These are phyloP conservation scores for Zosterops hypoxanthus DNA, from an alignment of 2,113 vertebrate species.

Conservation along the genomic window DNA sequence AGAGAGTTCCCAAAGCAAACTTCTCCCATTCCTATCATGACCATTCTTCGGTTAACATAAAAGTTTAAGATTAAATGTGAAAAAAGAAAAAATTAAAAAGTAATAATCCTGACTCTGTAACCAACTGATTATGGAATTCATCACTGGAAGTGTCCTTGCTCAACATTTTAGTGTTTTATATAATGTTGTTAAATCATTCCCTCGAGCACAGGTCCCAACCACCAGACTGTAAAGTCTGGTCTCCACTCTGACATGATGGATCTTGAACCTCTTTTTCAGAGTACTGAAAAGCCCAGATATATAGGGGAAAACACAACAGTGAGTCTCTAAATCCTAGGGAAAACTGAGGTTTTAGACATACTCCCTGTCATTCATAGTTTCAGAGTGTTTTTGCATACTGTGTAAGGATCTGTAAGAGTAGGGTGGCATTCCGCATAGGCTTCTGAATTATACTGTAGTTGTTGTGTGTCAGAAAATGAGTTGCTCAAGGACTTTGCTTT, in stretches of 20 bases:
- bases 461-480: background rate
- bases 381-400: background rate
- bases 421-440: background rate
- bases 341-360: background rate
- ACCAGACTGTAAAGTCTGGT: background rate
- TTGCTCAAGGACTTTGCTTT: background rate
- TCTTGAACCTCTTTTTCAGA: background rate
- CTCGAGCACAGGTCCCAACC: background rate
- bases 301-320: background rate
- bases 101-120: background rate
- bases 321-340: background rate
- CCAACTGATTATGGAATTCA: background rate
- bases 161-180: background rate
- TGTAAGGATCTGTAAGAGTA: background rate
- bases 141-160: background rate
- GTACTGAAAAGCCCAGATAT: background rate
- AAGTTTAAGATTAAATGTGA: background rate
- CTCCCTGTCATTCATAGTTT: background rate
- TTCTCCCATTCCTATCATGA: background rate
- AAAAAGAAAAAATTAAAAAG: background rate
- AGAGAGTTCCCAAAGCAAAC: background rate
- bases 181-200: background rate
- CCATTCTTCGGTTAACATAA: background rate
- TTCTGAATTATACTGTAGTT: background rate
- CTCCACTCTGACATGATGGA: background rate